Conservation (phyloP, 2,888 invertebrate species). For the Caenorhabditis sp. region DNA sequence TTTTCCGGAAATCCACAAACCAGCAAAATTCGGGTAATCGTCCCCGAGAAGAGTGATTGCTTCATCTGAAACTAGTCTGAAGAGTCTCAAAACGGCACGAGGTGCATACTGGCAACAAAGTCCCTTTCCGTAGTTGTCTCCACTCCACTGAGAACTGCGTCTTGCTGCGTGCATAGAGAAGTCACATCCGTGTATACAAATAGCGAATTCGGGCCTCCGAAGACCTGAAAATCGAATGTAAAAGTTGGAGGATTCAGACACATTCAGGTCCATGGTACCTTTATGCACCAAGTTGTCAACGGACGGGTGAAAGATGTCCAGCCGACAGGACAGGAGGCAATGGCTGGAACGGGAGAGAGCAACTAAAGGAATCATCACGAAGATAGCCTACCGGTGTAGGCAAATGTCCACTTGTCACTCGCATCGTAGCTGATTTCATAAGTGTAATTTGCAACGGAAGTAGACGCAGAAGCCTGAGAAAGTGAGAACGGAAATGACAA, state of each 20-base stretch:
- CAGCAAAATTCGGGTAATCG: constrained; percentile 22
- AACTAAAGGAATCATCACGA: not conserved
- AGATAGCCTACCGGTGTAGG: not conserved
- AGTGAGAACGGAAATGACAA: too few relatives aligned
- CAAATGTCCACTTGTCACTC: not conserved
- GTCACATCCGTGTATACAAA: constrained; percentile 3
- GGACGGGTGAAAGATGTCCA: constrained; percentile 27
- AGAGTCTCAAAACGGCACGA: too few relatives aligned
- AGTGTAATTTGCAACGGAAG: not conserved
- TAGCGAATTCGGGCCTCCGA: constrained; percentile 12
- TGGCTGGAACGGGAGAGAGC: constrained; percentile 5
- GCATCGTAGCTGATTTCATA: constrained; percentile 11
- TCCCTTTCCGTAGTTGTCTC: constrained; percentile 23
- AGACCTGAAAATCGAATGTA: constrained; percentile 14
- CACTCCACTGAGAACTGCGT: constrained; percentile 21
- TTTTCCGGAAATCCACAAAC: constrained; percentile 20
- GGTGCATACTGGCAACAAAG: constrained; percentile 21
- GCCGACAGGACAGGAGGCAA: not conserved
- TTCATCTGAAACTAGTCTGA: constrained; percentile 12
- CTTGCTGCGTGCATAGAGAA: not conserved
- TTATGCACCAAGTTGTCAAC: constrained; percentile 26
- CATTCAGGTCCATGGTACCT: not conserved
- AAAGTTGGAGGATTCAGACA: not conserved
- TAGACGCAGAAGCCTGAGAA: constrained; percentile 6
- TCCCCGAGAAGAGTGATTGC: constrained; percentile 8